Conservation (phyloP, 2,797 vertebrate species). For the Dallia pectoralis region DNA sequence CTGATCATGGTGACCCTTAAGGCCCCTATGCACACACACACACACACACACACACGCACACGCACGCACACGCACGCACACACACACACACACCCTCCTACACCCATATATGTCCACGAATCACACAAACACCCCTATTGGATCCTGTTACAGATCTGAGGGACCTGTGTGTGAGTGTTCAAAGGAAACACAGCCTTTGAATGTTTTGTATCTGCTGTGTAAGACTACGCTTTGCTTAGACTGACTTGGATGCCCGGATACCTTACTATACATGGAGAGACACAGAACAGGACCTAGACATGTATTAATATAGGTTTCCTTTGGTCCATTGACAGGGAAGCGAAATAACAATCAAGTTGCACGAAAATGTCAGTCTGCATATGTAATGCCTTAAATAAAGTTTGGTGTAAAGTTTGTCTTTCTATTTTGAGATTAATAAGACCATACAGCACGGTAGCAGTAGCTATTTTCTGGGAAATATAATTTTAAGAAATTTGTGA, state of each 20-base stretch:
- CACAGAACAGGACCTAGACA: conserved; percentile 21
- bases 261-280: conserved; percentile 60
- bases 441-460: not conserved
- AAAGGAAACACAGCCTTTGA: conserved; percentile 23
- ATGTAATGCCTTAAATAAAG: not conserved
- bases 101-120: conserved; percentile 64
- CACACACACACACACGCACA: conserved; percentile 10
- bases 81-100: conserved; percentile 43
- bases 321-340: not conserved
- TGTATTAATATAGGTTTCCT: not conserved
- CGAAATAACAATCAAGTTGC: not conserved
- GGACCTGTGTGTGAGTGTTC: conserved; percentile 11
- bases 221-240: conserved; percentile 25
- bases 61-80: conserved; percentile 26
- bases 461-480: not conserved
- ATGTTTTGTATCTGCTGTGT: conserved; percentile 45
- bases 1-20: conserved; percentile 33
- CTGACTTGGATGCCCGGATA: conserved; percentile 29
- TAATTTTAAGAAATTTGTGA: not conserved
- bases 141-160: conserved; percentile 23
- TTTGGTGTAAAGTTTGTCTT: not conserved
- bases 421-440: not conserved
- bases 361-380: not conserved
- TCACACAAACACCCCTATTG: conserved; percentile 62
- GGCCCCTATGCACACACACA: conserved; percentile 52